Evolutionary conservation across 2,888 invertebrate genomes (phyloP), one percentile per base, ranked within the genome.

Genomic region (Apamea anceps): DNA sequence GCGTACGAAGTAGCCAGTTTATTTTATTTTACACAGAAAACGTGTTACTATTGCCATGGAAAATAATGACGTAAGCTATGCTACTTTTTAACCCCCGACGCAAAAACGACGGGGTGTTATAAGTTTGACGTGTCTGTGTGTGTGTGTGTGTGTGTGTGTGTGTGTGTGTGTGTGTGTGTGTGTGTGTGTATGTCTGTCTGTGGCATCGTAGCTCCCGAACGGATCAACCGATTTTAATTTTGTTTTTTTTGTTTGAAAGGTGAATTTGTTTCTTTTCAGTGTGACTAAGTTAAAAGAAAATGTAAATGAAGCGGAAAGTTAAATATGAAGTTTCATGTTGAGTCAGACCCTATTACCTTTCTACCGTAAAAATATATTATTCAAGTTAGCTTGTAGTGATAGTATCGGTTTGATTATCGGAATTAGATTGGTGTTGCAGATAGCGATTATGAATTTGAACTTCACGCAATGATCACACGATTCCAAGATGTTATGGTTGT

Each of bases 401-500:
- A 63, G 15, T 37, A 65, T 70, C 67, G 60, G 21, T n/a, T 63
- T 73, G 15, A 72, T 62, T 57, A 80, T 79, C 60, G 32, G n/a
- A 62, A 71, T 62, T 42, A 71, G 65, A 71, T 76, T 62, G 7
- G 60, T 54, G 32, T 54, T 32, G 12, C 80, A 32, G 57, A 74
- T 82, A 82, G 18, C 37, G 65, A 57, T 81, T 81, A 82, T 42
- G 21, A 25, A 80, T 60, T 74, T n/a, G 15, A 63, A 81, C 45
- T 32, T 71, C 81, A 32, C 13, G 54, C 21, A 63, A 18, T 48
- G 0, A 32, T 21, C 45, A 75, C 48, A 32, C 8, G 4, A 42
- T 42, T 80, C n/a, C 15, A 10, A 71, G 37, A 51, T 25, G 18
- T 37, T 32, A 32, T 32, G 0, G n/a, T n/a, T 54, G 25, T 37